A percentile compares a stretch with the other conserved stretches of the same genome.
Evolutionary conservation across 2,113 vertebrate genomes (phyloP).

Genomic region (Oryctolagus cuniculus): mOryCun1.1 NC_091432.1:165380501-165381000

Average conservation of each 20-base stretch:
- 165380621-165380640: not conserved
- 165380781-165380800: not conserved
- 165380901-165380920: not conserved
- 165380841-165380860: too few species aligned
- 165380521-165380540: conserved; percentile 8
- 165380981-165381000: not conserved
- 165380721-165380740: not conserved
- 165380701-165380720: not conserved
- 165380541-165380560: not conserved
- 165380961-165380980: not conserved
- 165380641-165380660: not conserved
- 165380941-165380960: not conserved
- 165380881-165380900: not conserved
- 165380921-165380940: not conserved
- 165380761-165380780: not conserved
- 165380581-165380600: not conserved
- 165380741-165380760: not conserved
- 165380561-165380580: not conserved
- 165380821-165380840: not conserved
- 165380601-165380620: not conserved
- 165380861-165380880: not conserved
- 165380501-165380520: not conserved
- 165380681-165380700: not conserved
- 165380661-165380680: not conserved
- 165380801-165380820: not conserved